Base-by-base conservation (phyloP, 2,888 invertebrate species). In the Lottia scabra region DNA sequence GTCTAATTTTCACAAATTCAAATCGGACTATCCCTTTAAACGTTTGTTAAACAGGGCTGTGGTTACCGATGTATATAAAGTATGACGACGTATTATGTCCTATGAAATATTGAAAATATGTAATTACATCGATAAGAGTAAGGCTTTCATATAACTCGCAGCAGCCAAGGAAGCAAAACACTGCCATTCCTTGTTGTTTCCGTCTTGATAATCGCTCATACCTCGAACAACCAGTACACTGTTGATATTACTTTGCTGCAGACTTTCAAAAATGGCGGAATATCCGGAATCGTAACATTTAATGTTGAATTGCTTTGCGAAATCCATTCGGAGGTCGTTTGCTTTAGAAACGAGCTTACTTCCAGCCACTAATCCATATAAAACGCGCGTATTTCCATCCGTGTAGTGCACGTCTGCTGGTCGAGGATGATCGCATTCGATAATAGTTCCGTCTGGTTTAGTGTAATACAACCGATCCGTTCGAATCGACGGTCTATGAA, bases 181-280 rank as follows among this genome's bases (percentile, higher is more conserved):
- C 89, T 98, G 98, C 99, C 99, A 99, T 86, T 97, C 96, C 85
- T 96, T 95, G 75, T 95, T 94, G 0, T 95, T 95, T 48, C 99
- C 99, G 87, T 99, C 98, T 88, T 95, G 87, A 90, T 99, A 99
- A 90, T 98, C 98, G 1, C 97, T 94, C 83, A 98, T 95, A 71
- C 99, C 98, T 90, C 92, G 81, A 76, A 93, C 91, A 69, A 92
- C 86, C 16, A 92, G 85, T 85, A 91, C 91, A 90, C 96, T 97
- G 63, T 86, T 85, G 72, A 89, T 87, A 95, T 95, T 73, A 71
- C 82, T 87, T 0, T 86, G 86, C 70, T 87, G 85, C 43, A 89
- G 75, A 82, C 97, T 96, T 89, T 98, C 97, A 70, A 98, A 93
- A 27, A 98, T 97, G 1, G 96, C 94, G 89, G 98, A 97, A 89